Evolutionary conservation across 2,797 vertebrate genomes (phyloP), one percentile per base, ranked within the genome.

Genomic region (Poecilia velifera): DNA sequence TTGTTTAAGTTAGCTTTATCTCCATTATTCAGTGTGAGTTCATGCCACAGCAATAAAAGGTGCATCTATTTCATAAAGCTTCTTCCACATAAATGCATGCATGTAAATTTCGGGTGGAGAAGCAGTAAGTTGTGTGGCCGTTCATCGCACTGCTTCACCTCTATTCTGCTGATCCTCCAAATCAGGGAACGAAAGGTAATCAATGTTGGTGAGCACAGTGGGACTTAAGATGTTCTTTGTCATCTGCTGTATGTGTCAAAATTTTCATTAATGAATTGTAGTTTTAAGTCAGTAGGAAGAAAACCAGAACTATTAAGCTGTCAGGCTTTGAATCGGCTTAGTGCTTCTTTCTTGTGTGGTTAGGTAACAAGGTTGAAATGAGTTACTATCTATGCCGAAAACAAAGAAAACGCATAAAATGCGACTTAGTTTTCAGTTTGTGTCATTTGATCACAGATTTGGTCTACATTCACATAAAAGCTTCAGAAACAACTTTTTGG

Each of bases 121-220:
- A 79, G 72, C 86, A 86, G 79, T 59, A 74, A 87, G 88, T 94
- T 90, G 90, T 89, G 90, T 89, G 86, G 71, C 47, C 85, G 76
- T 75, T 81, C 87, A 91, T 88, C 85, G 90, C 86, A 90, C 77
- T 75, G 78, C 82, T 81, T 92, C 87, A 85, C 76, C 79, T 81
- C 86, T 78, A 80, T 89, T 83, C 88, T 88, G 90, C 88, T 92
- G 90, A 94, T 88, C 76, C 72, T 74, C 39, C 13, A 59, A 86
- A 84, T 90, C 83, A 81, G 82, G 53, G 77, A 86, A 85, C 47
- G 83, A 92, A 92, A 91, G 91, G 90, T 94, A 86, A 92, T 94
- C 89, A 13, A 93, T 93, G 74, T 39, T 84, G 76, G 76, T 79
- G 80, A 68, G 76, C 83, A 31, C 74, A 49, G 79, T 79, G 81